A percentile compares a stretch with the other conserved stretches of the same genome.
Conservation (phyloP, 2,888 invertebrate genomes). For the Mantis religiosa region DNA sequence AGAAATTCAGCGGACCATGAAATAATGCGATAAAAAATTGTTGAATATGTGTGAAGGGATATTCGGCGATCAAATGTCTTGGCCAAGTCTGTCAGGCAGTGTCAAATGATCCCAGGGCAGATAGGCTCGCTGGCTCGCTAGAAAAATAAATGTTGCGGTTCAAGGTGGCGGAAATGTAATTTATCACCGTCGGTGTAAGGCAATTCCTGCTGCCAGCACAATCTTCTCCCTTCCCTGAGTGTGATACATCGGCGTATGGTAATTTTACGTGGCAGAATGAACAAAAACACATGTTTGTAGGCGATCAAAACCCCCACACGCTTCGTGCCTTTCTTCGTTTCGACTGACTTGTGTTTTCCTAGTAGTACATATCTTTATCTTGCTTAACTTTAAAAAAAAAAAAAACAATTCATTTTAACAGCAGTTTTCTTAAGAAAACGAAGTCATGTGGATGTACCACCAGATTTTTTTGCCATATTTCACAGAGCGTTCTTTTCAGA, state of each 20-base stretch:
- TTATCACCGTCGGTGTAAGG: not conserved
- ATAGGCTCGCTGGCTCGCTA: not conserved
- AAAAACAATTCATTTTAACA: no score
- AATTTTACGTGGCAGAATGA: not conserved
- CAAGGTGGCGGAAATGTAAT: not conserved
- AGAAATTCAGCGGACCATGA: not conserved
- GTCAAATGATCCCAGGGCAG: not conserved
- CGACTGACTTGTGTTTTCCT: no score
- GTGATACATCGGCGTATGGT: not conserved
- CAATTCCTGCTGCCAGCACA: not conserved
- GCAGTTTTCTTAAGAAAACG: no score
- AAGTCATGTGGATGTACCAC: no score
- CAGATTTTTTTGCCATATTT: no score
- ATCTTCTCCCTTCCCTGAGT: not conserved
- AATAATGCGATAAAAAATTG: not conserved
- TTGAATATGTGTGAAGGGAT: not conserved
- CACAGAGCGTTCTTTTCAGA: no score
- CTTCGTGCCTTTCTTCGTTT: no score
- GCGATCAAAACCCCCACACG: no score
- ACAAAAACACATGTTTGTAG: not conserved
- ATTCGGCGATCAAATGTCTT: not conserved
- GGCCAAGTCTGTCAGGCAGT: not conserved
- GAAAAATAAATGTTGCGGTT: not conserved
- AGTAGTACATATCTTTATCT: no score
- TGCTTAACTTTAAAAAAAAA: no score